phyloP scores from a whole-genome alignment of 1,140 invertebrate genomes.

The Zaprionus vittiger region DNA sequence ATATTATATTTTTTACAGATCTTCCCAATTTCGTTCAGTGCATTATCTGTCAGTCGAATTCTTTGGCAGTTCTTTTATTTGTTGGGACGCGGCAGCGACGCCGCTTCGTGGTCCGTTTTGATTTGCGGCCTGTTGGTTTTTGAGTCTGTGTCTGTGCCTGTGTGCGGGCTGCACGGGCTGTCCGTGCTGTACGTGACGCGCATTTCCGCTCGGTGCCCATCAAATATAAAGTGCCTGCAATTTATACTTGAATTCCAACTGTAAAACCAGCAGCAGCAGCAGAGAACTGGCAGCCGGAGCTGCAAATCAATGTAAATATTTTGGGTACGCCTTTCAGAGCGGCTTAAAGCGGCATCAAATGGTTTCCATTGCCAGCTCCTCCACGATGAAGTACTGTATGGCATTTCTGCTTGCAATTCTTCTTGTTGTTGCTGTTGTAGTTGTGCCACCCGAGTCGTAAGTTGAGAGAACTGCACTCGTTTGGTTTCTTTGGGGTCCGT shows the following conservation, averaged over 20 bases:
- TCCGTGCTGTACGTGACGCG: conserved; percentile 67
- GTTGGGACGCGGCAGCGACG: conserved; percentile 2
- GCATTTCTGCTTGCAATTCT: conserved; percentile 43
- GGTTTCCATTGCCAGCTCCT: conserved; percentile 16
- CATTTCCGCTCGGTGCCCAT: conserved; percentile 74
- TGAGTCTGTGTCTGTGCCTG: conserved; percentile 37
- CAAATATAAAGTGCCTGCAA: conserved; percentile 78
- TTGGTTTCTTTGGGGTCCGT: conserved; percentile 44
- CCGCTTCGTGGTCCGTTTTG: conserved; percentile 52
- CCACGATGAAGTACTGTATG: conserved; percentile 31
- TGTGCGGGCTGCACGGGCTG: not conserved
- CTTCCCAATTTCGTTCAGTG: conserved; percentile 1
- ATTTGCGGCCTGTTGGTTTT: conserved; percentile 74
- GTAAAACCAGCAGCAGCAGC: conserved; percentile 20
- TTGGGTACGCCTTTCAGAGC: conserved; percentile 48
- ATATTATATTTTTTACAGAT: not conserved
- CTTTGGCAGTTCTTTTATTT: conserved; percentile 29
- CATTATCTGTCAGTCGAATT: not conserved
- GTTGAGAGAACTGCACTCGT: conserved; percentile 65
- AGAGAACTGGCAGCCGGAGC: conserved; percentile 28
- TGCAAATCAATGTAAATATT: conserved; percentile 80
- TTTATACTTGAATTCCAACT: conserved; percentile 70
- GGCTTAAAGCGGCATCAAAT: conserved; percentile 53
- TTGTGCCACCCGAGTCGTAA: not conserved
- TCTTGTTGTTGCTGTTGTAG: not conserved